Base-by-base conservation (phyloP, 2,888 invertebrate species). In the Agrilus biguttatus region DNA sequence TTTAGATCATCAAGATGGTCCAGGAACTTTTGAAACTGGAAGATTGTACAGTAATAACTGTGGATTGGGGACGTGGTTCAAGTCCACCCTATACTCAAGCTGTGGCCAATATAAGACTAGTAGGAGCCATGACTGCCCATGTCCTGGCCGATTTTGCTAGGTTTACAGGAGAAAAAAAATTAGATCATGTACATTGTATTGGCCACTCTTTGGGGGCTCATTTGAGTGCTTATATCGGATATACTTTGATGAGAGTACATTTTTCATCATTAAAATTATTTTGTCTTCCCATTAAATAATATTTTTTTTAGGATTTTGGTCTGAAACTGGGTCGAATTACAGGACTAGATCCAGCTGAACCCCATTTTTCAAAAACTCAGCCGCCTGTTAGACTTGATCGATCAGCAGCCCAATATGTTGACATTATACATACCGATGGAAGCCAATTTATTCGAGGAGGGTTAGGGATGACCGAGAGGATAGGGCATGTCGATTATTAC, bases 331-430 rank as follows among this genome's bases (percentile, higher is more conserved):
- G 82, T 5, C 71, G 90, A 41, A 90, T 92, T 41, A 82, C 86
- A 0, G 90, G 88, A 0, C 60, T 95, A 54, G 95, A 95, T 67
- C 92, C 95, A 0, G 93, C 95, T 0, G 88, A 89, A 47, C 95
- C 93, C 0, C 83, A 88, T 60, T 95, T 92, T 67, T 79, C 80
- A 45, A 79, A 85, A 55, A 84, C 87, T 0, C 78, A 81, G 34
- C 74, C 80, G 0, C 71, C 83, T 45, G 88, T 93, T 1, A 78
- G 92, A 0, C 69, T 95, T 38, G 92, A 93, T 60, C 76, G 81
- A 4, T 75, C 81, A 0, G 93, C 93, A 57, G 95, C 93, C 0
- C 71, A 77, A 47, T 93, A 83, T 60, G 93, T 95, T 1, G 92
- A 92, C 56, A 77, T 88, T 14, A 81, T 93, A 49, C 93, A 95